phyloP scores from a whole-genome alignment of 2,113 vertebrate species.

The Toxotes chatareus region DNA sequence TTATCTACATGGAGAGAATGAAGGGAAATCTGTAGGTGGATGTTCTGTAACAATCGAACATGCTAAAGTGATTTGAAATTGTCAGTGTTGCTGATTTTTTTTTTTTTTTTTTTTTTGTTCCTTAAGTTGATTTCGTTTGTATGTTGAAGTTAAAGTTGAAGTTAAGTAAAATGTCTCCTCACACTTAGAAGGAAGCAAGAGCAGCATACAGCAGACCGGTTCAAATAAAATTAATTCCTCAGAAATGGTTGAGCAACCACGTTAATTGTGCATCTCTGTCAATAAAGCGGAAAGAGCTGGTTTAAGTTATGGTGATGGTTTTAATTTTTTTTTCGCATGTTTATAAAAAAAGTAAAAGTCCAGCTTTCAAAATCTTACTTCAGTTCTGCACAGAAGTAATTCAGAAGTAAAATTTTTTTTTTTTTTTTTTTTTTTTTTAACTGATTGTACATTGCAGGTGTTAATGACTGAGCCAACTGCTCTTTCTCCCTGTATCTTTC shows the following conservation, averaged over 20 bases:
- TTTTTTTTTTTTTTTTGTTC: constrained; percentile 33
- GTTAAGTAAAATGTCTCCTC: constrained; percentile 23
- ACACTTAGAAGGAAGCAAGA: constrained; percentile 4
- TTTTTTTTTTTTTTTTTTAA: too few relatives aligned
- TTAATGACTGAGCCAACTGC: neutral
- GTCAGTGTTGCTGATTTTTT: constrained; percentile 2
- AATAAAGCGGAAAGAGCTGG: constrained; percentile 74
- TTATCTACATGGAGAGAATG: neutral
- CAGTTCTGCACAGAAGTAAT: too few relatives aligned
- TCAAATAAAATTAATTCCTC: neutral
- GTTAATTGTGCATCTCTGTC: constrained; percentile 43
- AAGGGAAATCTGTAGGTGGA: constrained; percentile 6
- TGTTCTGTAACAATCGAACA: constrained; percentile 13
- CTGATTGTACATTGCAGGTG: neutral
- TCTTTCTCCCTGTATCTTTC: neutral
- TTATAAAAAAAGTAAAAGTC: too few relatives aligned
- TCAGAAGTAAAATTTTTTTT: too few relatives aligned
- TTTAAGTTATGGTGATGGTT: constrained; percentile 19
- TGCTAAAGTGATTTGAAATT: neutral
- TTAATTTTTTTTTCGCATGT: neutral
- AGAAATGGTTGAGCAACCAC: neutral
- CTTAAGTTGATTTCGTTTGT: constrained; percentile 9
- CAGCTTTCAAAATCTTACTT: too few relatives aligned
- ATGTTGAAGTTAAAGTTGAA: constrained; percentile 5
- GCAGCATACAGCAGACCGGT: neutral